Conservation (phyloP, 2,797 vertebrate genomes). For the Pangasius djambal region DNA sequence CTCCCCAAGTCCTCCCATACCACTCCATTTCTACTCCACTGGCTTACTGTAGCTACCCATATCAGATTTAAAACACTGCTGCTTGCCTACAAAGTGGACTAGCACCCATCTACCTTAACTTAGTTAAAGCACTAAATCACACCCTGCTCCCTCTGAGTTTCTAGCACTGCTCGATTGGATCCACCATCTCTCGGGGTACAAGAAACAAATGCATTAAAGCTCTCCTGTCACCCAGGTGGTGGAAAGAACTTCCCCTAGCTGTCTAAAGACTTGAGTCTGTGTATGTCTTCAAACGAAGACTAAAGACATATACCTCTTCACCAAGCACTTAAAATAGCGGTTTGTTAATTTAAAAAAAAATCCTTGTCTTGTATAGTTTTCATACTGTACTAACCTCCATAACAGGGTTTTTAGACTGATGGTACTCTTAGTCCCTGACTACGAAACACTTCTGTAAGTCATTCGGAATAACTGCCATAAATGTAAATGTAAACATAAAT, state of each 20-base stretch:
- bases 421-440: not conserved
- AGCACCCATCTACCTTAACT: not conserved
- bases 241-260: not conserved
- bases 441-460: not conserved
- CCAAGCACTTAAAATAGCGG: not conserved
- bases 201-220: not conserved
- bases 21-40: not conserved
- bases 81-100: too few species aligned
- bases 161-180: not conserved
- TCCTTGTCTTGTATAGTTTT: not conserved
- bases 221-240: not conserved
- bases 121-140: not conserved
- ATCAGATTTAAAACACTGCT: too few species aligned
- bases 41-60: not conserved
- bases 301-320: not conserved
- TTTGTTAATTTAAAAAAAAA: not conserved
- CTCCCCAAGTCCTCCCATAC: not conserved
- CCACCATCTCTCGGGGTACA: not conserved
- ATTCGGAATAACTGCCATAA: not conserved
- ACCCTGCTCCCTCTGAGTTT: not conserved
- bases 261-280: not conserved
- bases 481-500: constrained; percentile 6
- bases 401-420: not conserved
- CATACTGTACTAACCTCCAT: not conserved
- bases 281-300: not conserved